These are phyloP conservation scores for Leptinotarsa peninsularis DNA, from an alignment of 2,888 invertebrate genomes.

Conservation along the genomic window DNA sequence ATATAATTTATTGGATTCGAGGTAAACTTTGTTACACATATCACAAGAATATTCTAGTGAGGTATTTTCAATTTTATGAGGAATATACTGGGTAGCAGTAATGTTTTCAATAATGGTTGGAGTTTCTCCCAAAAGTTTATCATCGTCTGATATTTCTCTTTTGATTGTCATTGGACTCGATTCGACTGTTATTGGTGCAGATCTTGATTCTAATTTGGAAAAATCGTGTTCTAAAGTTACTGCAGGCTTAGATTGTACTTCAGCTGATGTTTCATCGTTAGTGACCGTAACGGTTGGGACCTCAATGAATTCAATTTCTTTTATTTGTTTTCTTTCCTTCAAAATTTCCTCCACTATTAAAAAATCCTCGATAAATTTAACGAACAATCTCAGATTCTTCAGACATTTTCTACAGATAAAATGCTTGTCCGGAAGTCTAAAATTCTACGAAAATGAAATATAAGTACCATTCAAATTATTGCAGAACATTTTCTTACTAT, in stretches of 20 bases:
- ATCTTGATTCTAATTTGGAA: not conserved
- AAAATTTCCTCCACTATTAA: constrained; percentile 7
- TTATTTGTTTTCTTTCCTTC: not conserved
- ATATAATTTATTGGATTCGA: not conserved
- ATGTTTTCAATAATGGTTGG: not conserved
- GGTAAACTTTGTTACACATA: not conserved
- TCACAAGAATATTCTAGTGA: not conserved
- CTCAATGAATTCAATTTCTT: constrained; percentile 22
- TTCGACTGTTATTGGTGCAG: not conserved
- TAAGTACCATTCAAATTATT: not conserved
- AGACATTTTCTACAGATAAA: constrained; percentile 12
- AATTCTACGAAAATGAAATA: not conserved
- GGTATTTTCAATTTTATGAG: not conserved
- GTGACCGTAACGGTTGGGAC: not conserved
- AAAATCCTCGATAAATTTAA: constrained; percentile 22
- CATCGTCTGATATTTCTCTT: not conserved
- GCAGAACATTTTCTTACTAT: not conserved
- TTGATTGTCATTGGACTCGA: not conserved
- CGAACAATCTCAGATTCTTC: constrained; percentile 3
- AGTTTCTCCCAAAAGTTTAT: not conserved
- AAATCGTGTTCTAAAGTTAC: not conserved
- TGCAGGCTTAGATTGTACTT: not conserved
- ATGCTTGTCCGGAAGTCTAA: constrained; percentile 2
- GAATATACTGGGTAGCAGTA: not conserved
- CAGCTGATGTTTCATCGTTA: not conserved